Percentiles rank a stretch among this genome's conserved stretches.
Conservation (phyloP, 1,140 invertebrate genomes). For the Platorchestia sp. region DNA sequence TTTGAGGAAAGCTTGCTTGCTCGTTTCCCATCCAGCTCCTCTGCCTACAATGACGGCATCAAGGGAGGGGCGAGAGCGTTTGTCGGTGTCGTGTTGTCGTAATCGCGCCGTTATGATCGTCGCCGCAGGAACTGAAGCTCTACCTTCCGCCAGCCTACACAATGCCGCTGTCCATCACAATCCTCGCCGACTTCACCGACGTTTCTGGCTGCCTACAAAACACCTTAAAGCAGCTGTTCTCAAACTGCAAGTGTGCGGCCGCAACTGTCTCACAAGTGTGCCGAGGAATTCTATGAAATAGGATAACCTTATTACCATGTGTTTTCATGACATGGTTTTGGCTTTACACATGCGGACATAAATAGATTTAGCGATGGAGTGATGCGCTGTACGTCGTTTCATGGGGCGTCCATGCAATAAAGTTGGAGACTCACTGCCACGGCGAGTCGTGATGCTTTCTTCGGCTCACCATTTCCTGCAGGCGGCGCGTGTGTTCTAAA, state of each 20-base stretch:
- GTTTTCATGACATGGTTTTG: neutral
- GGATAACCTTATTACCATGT: neutral
- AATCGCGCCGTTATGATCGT: constrained; percentile 39
- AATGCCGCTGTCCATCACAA: constrained; percentile 45
- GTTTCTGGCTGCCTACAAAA: constrained; percentile 45
- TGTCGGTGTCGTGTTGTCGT: constrained; percentile 22
- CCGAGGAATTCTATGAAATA: neutral
- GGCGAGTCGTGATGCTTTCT: neutral
- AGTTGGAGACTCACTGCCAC: neutral
- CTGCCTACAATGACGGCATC: constrained; percentile 6
- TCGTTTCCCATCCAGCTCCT: neutral
- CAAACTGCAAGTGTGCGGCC: neutral
- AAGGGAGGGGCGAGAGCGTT: constrained; percentile 12
- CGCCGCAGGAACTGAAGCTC: constrained; percentile 12
- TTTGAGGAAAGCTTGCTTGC: neutral
- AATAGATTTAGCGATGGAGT: neutral
- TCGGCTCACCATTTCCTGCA: constrained; percentile 11
- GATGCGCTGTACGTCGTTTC: neutral
- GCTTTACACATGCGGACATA: neutral
- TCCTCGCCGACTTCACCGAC: constrained; percentile 33
- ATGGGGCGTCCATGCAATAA: neutral
- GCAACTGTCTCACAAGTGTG: neutral
- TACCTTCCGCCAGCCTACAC: constrained; percentile 11
- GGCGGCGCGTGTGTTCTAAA: neutral
- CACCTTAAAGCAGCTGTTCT: constrained; percentile 19